Evolutionary conservation across 2,888 invertebrate species (phyloP), one percentile per base, ranked within the genome.

Genomic region (Lingula anatina): DNA sequence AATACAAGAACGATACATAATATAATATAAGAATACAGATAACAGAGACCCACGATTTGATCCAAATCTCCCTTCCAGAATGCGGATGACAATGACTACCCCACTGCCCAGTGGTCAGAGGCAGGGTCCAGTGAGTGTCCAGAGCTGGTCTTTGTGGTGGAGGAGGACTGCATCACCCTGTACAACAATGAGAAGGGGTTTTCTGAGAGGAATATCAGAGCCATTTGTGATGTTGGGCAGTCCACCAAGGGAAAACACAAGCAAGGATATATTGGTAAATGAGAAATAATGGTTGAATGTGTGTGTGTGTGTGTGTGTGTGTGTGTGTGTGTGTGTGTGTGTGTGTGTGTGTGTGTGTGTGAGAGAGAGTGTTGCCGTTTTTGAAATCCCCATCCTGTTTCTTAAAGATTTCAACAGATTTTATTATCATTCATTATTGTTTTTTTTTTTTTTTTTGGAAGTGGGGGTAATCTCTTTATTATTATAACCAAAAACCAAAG

Each of bases 41-140:
- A n/a, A n/a, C n/a, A n/a, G n/a, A n/a, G n/a, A n/a, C n/a, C n/a
- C n/a, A n/a, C n/a, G n/a, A n/a, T n/a, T n/a, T n/a, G n/a, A n/a
- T n/a, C n/a, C n/a, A n/a, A n/a, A n/a, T n/a, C n/a, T n/a, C n/a
- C n/a, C n/a, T n/a, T n/a, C n/a, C 77, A 77, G 64, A 77, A 77
- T 61, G 77, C 77, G 23, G 77, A 77, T 44, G 77, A 77, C 58
- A 77, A 78, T 53, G 47, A 53, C 46, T 77, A 78, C 60, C 77
- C 62, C n/a, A 59, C 60, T 9, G 54, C 61, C 3, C 46, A 65
- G 25, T 41, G 55, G 21, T 48, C 51, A 18, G 51, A 38, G n/a
- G 23, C 25, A 44, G 40, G 40, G 9, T 51, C 46, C 5, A 54
- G 50, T 15, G 48, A 54, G 7, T 61, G 62, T 49, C 69, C 71